Evolutionary conservation across 2,113 vertebrate species (phyloP).

Genomic region (Halcyon malimbica): DNA sequence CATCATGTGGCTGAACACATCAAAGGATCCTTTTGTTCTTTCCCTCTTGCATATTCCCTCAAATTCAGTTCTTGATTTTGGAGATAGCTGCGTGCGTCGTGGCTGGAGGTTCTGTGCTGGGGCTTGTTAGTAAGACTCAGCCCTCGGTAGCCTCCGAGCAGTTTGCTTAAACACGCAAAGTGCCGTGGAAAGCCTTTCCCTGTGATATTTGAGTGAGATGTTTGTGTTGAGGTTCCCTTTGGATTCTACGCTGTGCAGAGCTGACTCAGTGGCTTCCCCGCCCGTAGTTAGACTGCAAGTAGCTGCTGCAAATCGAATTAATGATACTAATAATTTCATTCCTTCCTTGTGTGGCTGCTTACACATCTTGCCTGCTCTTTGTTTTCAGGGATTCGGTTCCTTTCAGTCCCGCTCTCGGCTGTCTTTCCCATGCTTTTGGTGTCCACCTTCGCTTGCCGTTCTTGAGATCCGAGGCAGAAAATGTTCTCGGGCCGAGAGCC

Average conservation of each 20-base stretch:
- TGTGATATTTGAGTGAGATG: background rate
- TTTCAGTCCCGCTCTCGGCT: background rate
- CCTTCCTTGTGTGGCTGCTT: background rate
- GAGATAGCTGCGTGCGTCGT: background rate
- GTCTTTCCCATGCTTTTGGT: fast-evolving
- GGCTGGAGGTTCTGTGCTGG: background rate
- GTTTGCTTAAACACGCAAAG: background rate
- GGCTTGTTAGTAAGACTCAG: background rate
- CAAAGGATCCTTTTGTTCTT: slow-evolving; percentile 67
- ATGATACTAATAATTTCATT: background rate
- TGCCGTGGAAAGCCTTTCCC: background rate
- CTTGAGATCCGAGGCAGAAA: background rate
- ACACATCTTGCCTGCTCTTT: background rate
- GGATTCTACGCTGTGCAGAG: background rate
- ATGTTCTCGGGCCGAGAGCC: fast-evolving
- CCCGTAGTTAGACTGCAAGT: background rate
- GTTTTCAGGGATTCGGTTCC: background rate
- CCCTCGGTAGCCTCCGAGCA: background rate
- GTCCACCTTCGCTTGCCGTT: fast-evolving
- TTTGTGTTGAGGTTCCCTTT: background rate
- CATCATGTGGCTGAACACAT: slow-evolving; percentile 37
- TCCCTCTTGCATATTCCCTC: background rate
- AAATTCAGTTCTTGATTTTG: background rate
- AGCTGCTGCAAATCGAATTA: background rate
- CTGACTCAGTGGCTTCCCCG: background rate